Evolutionary conservation across 2,888 invertebrate genomes (phyloP).

Genomic region (Alcis repandata): DNA sequence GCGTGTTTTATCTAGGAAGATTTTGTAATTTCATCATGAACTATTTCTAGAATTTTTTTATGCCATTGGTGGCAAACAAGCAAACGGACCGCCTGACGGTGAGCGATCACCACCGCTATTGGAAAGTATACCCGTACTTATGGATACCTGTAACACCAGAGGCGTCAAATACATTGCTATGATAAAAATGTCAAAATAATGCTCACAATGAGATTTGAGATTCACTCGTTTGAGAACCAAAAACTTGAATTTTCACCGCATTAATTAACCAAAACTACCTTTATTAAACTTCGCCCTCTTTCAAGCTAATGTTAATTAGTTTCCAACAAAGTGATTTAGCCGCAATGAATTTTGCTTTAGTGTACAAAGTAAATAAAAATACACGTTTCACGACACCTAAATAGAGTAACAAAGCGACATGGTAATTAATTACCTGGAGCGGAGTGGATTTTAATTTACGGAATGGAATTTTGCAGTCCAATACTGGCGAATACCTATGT

Average conservation of each 20-base stretch:
- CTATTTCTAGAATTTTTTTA: too few relatives aligned
- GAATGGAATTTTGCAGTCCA: slow-evolving; percentile 37
- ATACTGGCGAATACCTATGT: slow-evolving; percentile 15
- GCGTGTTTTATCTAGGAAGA: too few relatives aligned
- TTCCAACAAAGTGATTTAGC: slow-evolving; percentile 15
- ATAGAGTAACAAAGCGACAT: slow-evolving; percentile 30
- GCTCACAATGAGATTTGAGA: too few relatives aligned
- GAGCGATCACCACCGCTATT: too few relatives aligned
- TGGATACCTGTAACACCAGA: too few relatives aligned
- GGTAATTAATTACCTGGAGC: slow-evolving; percentile 36
- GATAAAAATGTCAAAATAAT: too few relatives aligned
- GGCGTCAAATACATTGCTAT: too few relatives aligned
- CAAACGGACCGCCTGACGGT: too few relatives aligned
- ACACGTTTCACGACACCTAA: slow-evolving; percentile 22
- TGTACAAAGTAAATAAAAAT: slow-evolving; percentile 27
- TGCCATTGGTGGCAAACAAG: too few relatives aligned
- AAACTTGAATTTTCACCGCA: not conserved
- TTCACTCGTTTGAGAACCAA: too few relatives aligned
- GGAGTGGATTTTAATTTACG: slow-evolving; percentile 33
- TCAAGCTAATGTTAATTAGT: slow-evolving; percentile 15
- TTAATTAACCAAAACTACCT: slow-evolving; percentile 6
- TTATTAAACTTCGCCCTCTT: not conserved
- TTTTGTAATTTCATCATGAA: too few relatives aligned
- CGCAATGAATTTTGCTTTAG: slow-evolving; percentile 12
- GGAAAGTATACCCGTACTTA: too few relatives aligned